These are phyloP conservation scores for Trematomus loennbergii DNA, from an alignment of 2,113 vertebrate genomes.

Conservation along the genomic window DNA sequence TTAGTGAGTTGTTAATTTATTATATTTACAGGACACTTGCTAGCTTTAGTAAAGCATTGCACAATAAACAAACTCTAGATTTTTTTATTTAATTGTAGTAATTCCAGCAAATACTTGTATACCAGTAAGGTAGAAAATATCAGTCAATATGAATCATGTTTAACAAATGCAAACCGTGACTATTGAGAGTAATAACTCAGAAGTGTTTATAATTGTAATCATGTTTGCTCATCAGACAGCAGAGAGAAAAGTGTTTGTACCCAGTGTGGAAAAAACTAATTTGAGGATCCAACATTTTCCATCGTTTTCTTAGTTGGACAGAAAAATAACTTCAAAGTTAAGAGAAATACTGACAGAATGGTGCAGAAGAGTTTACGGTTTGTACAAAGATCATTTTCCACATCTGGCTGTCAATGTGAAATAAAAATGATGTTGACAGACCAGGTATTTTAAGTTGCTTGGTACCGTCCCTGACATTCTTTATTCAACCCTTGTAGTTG, in stretches of 20 bases:
- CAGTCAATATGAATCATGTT: constrained; percentile 22
- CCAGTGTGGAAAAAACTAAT: constrained; percentile 13
- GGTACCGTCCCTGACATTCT: background rate
- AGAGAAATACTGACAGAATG: background rate
- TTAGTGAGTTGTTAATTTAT: background rate
- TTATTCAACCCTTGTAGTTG: background rate
- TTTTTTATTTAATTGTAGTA: constrained; percentile 1
- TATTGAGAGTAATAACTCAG: constrained; percentile 28
- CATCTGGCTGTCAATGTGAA: constrained; percentile 4
- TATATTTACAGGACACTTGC: background rate
- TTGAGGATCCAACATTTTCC: constrained; percentile 30
- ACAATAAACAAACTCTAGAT: background rate
- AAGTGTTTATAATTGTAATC: constrained; percentile 18
- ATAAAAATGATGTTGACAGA: background rate
- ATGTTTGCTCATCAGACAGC: constrained; percentile 40
- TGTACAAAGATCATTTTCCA: background rate
- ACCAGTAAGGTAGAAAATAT: constrained; percentile 5
- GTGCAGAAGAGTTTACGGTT: background rate
- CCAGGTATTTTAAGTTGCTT: background rate
- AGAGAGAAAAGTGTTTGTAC: constrained; percentile 15
- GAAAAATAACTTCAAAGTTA: constrained; percentile 1
- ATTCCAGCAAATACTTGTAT: constrained; percentile 7
- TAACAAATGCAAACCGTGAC: constrained; percentile 11
- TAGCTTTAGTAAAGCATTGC: background rate
- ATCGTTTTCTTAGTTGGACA: constrained; percentile 3